Evolutionary conservation across 2,113 vertebrate species (phyloP).

Genomic region (Origma solitaria): DNA sequence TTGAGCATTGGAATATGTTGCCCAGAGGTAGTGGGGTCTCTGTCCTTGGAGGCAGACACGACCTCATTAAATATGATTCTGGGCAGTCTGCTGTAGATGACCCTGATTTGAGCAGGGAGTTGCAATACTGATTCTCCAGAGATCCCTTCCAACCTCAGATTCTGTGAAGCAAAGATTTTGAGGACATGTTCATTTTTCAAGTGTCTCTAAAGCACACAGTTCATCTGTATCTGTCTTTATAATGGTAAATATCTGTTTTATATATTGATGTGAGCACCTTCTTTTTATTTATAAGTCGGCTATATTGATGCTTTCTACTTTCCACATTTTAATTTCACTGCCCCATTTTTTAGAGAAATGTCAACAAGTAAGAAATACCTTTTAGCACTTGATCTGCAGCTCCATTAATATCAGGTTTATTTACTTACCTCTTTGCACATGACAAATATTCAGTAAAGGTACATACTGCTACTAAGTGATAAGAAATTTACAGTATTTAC

Average conservation of each 20-base stretch:
- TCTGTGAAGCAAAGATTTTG: background rate
- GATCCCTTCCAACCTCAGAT: background rate
- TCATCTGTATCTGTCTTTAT: background rate
- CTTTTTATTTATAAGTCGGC: background rate
- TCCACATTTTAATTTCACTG: background rate
- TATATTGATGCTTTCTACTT: background rate
- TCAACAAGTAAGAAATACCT: background rate
- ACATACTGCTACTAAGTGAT: background rate
- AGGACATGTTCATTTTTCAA: background rate
- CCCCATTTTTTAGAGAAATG: background rate
- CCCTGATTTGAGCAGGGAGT: background rate
- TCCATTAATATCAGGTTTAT: slow-evolving; percentile 1
- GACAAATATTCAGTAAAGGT: background rate
- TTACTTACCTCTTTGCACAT: background rate
- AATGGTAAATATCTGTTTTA: background rate
- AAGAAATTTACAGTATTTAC: slow-evolving; percentile 12
- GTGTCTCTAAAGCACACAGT: background rate
- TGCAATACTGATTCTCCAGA: background rate
- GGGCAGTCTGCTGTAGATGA: background rate
- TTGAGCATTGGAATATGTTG: background rate
- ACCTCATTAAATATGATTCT: background rate
- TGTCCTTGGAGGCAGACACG: background rate
- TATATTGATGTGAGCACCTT: background rate
- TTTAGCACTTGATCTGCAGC: background rate
- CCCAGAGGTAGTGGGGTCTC: background rate